Conservation (phyloP, 2,888 invertebrate genomes). For the Thera obeliscata region DNA sequence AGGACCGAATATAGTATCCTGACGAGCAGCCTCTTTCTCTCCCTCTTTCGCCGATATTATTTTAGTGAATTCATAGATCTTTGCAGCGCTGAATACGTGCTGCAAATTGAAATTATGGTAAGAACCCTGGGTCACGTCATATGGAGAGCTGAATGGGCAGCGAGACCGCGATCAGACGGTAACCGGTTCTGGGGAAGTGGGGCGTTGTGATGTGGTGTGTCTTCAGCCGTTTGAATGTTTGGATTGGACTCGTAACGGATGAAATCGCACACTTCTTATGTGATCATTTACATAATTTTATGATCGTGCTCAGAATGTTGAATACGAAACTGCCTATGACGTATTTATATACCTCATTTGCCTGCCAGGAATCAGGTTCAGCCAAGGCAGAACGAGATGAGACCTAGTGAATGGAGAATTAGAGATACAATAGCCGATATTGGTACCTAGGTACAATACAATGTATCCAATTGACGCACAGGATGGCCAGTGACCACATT, state of each 20-base stretch:
- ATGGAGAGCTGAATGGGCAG: neutral
- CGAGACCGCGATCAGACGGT: neutral
- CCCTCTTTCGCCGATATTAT: no score
- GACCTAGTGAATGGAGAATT: neutral
- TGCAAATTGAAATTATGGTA: neutral
- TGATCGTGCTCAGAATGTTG: no score
- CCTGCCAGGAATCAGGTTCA: no score
- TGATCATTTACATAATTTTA: no score
- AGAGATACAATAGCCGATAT: neutral
- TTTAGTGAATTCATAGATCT: no score
- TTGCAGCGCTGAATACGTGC: no score
- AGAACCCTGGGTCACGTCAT: neutral
- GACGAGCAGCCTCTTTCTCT: no score
- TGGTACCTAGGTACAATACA: neutral
- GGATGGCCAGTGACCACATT: neutral
- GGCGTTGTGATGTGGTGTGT: neutral
- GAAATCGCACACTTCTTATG: neutral
- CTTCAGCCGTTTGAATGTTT: neutral
- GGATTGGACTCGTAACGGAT: neutral
- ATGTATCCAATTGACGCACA: neutral
- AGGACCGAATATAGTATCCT: no score
- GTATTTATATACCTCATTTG: no score
- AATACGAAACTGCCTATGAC: no score
- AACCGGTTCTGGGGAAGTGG: neutral
- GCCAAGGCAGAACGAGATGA: neutral